Evolutionary conservation across 2,113 vertebrate genomes (phyloP).

Genomic region (Phaethornis superciliosus): DNA sequence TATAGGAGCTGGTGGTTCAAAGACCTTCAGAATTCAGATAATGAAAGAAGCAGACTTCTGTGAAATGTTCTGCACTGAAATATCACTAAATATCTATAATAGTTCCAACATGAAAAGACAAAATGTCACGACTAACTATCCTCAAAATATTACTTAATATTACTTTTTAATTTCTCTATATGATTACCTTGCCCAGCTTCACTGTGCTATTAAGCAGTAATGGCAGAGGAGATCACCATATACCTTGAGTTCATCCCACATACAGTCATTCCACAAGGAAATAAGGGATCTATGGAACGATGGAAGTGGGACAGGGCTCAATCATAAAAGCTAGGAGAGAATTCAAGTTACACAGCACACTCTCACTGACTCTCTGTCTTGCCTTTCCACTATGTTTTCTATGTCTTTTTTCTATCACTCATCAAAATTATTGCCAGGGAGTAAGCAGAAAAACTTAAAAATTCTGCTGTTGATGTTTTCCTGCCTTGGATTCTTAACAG

Average conservation of each 20-base stretch:
- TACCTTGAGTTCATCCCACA: background rate
- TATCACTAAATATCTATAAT: background rate
- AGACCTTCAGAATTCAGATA: background rate
- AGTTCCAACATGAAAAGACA: background rate
- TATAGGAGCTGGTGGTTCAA: background rate
- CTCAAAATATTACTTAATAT: background rate
- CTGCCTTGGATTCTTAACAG: background rate
- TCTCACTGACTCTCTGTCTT: background rate
- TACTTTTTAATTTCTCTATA: background rate
- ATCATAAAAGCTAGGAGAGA: background rate
- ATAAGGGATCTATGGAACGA: background rate
- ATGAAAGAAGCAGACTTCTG: background rate
- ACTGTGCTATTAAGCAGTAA: background rate
- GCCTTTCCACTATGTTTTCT: background rate
- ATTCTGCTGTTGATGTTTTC: background rate
- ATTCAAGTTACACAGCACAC: background rate
- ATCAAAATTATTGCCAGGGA: background rate
- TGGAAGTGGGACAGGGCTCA: background rate
- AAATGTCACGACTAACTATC: background rate
- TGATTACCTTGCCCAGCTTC: background rate
- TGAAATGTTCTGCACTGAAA: background rate
- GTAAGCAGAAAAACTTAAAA: background rate
- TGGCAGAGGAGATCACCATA: background rate
- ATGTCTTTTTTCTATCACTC: background rate
- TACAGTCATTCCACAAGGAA: background rate